Evolutionary conservation across 2,797 vertebrate genomes (phyloP), one percentile per base, ranked within the genome.

Genomic region (Xenopus petersii): DNA sequence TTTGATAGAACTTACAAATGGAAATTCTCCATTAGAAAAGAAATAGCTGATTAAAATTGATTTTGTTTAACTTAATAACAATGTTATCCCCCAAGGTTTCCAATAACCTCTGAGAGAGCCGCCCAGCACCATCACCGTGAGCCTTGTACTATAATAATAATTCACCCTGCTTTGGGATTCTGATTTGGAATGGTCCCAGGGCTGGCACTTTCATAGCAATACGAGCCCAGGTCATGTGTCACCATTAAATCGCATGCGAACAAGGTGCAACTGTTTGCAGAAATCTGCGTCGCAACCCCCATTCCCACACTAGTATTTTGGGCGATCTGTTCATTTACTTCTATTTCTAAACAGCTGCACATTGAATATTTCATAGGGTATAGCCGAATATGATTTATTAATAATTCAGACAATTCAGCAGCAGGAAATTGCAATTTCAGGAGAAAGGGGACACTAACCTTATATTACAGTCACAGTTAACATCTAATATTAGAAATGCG

Each of bases 21-120:
- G 77, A 74, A 79, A 74, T 54, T 69, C 67, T 70, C 71, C 77
- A 79, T 79, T 79, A 79, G 77, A 70, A 79, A 70, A 74, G 67
- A 67, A 70, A 79, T 79, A 74, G 76, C 66, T 79, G 76, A 79
- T 79, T 79, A 79, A 70, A 79, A 79, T 79, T 74, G 77, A 79
- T 79, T 78, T 74, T 79, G 71, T 66, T 74, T 79, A 79, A 79
- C 77, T 70, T 79, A 79, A 79, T 79, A 79, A 70, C 42, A 61
- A 24, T 62, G 71, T 70, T 70, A 51, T 70, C 66, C 71, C 67
- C 67, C 62, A 65, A 73, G 77, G 67, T 70, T 79, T 79, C 17
- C 71, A 66, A 46, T 70, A 64, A 70, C 46, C 13, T 56, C 54
- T 56, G 49, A 12, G 10, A 13, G 24, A 65, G 46, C 36, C 71